phyloP scores from a whole-genome alignment of 1,140 invertebrate genomes.

The Lycorma delicatula region DNA sequence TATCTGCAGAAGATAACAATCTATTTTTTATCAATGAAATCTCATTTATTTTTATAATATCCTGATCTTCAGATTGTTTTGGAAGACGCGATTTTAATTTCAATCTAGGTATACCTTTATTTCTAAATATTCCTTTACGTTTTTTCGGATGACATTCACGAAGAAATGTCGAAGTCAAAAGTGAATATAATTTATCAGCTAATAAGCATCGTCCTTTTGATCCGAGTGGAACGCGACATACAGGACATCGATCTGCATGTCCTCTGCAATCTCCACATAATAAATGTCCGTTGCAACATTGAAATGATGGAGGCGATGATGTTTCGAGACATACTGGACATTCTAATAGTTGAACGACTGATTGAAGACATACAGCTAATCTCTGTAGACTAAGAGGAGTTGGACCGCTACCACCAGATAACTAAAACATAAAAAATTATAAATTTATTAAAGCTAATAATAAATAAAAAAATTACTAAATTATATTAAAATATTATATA shows the following conservation, averaged over 20 bases:
- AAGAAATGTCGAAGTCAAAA: conserved; percentile 36
- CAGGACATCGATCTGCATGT: conserved; percentile 48
- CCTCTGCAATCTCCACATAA: conserved; percentile 50
- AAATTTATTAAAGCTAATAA: too few relatives aligned
- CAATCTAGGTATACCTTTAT: not conserved
- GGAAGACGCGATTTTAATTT: conserved; percentile 10
- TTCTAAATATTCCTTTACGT: not conserved
- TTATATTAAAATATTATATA: too few relatives aligned
- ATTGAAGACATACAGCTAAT: conserved; percentile 40
- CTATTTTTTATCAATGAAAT: too few relatives aligned
- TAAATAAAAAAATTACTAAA: too few relatives aligned
- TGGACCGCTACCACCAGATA: conserved; percentile 43
- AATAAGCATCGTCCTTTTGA: conserved; percentile 45
- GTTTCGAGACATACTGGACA: conserved; percentile 55
- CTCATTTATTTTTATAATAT: too few relatives aligned
- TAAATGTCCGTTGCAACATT: conserved; percentile 57
- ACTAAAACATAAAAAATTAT: conserved; percentile 33
- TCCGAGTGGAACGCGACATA: conserved; percentile 45
- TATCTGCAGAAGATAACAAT: too few relatives aligned
- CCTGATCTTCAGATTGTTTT: too few relatives aligned
- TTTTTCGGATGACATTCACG: conserved; percentile 5
- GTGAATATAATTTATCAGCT: conserved; percentile 43
- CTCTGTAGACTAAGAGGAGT: conserved; percentile 43
- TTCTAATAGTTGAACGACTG: conserved; percentile 46
- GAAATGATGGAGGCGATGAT: conserved; percentile 49